These are phyloP conservation scores for Mycalesis mineus DNA, from an alignment of 2,888 invertebrate species.

Conservation along the genomic window DNA sequence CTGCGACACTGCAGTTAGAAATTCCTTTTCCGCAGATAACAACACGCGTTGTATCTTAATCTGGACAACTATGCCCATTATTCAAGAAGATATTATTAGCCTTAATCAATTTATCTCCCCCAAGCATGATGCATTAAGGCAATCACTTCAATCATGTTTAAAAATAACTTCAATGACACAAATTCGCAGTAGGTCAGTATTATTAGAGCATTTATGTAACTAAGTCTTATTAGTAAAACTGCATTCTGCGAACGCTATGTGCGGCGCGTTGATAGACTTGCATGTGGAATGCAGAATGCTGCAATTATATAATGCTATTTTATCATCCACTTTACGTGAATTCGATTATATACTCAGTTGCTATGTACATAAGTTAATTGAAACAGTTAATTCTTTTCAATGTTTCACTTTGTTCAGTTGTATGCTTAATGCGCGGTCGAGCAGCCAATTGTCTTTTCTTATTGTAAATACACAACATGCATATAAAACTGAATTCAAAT, in stretches of 20 bases:
- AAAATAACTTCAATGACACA: constrained; percentile 31
- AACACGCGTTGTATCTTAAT: background rate
- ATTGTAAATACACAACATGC: too few relatives aligned
- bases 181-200: constrained; percentile 28
- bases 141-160: constrained; percentile 20
- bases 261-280: constrained; percentile 6
- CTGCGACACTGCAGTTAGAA: background rate
- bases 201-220: constrained; percentile 16
- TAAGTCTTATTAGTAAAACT: constrained; percentile 6
- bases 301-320: background rate
- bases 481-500: too few relatives aligned
- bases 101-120: constrained; percentile 28
- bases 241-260: constrained; percentile 12
- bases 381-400: too few relatives aligned
- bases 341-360: constrained; percentile 5
- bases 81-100: constrained; percentile 24
- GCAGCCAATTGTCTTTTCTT: too few relatives aligned
- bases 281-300: constrained; percentile 5
- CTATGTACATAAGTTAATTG: background rate
- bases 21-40: background rate
- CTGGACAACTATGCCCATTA: constrained; percentile 1
- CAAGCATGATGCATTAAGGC: constrained; percentile 25
- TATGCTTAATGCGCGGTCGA: too few relatives aligned
- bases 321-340: constrained; percentile 4
- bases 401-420: too few relatives aligned